Conservation (phyloP, 2,888 invertebrate genomes). For the Rapana venosa region DNA sequence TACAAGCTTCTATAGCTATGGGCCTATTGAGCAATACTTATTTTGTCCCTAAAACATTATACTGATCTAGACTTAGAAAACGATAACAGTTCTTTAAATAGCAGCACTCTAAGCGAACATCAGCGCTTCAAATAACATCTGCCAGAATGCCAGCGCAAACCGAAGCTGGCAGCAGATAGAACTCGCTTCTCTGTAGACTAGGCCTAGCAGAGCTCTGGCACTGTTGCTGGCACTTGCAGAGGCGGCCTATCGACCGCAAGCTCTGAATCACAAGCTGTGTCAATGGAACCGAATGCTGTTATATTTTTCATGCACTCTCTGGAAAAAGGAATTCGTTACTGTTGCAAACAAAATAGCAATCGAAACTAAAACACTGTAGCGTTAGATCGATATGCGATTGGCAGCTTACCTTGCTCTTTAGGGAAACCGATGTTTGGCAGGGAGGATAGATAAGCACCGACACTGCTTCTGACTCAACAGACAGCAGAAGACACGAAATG, state of each 20-base stretch:
- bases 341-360: not conserved
- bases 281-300: not conserved
- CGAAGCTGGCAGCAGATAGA: not conserved
- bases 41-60: too few species aligned
- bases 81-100: not conserved
- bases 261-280: constrained; percentile 8
- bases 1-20: too few species aligned
- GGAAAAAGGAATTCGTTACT: not conserved
- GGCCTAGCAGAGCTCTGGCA: too few species aligned
- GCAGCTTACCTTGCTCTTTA: constrained; percentile 19
- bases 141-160: not conserved
- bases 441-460: constrained; percentile 4
- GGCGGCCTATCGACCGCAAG: not conserved
- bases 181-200: not conserved
- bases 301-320: not conserved
- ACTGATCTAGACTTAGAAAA: too few species aligned
- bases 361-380: too few species aligned
- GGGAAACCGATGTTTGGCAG: not conserved
- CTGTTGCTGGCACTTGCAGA: not conserved
- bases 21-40: too few species aligned
- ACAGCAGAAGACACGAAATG: constrained; percentile 35
- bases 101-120: not conserved
- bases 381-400: not conserved
- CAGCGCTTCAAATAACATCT: not conserved
- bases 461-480: not conserved